Evolutionary conservation across 1,140 invertebrate genomes (phyloP), one percentile per base, ranked within the genome.

Genomic region (Sarcophaga bullata): DNA sequence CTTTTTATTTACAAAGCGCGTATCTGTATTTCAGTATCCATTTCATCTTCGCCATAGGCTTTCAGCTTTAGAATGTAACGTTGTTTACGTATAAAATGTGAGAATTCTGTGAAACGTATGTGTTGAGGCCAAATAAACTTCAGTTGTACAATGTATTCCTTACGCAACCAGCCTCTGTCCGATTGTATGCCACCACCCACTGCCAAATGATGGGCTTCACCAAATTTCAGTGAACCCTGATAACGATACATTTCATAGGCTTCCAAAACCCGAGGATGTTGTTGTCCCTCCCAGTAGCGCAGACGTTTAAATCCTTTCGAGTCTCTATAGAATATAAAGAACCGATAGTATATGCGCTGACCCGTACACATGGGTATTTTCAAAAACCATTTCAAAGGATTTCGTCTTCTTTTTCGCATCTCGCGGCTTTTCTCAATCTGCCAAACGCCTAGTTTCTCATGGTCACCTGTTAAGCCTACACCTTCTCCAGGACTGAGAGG

Each of bases 61-160:
- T 50, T 17, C 49, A 83, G 46, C 37, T 75, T 83, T 8, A 83
- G 25, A 49, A 54, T 15, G 73, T 73, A 83, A 58, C 75, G 15
- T n/a, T 52, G 73, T 6, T 47, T 25, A 0, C 80, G 49, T 58
- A 76, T 81, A 9, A 83, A 80, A 13, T 72, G 37, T 47, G 73
- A 25, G 0, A 4, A 84, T 10, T 0, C 82, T 83, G 0, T 80
- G 47, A 17, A 89, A 54, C 0, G 68, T n/a, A 73, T 86, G 13
- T 49, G 87, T 37, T 86, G 84, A 11, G 80, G 81, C 87, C 87
- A 89, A 3, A 86, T 80, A 85, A 98, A 92, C 89, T 97, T 96
- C 82, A 98, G 93, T 88, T 98, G 96, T 73, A 98, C 92, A 49
- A 96, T 92, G 73, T 94, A 95, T 87, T 98, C 96, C 81, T 94